Base-by-base conservation (phyloP, 2,113 vertebrate species). In the Periophthalmus modestus region DNA sequence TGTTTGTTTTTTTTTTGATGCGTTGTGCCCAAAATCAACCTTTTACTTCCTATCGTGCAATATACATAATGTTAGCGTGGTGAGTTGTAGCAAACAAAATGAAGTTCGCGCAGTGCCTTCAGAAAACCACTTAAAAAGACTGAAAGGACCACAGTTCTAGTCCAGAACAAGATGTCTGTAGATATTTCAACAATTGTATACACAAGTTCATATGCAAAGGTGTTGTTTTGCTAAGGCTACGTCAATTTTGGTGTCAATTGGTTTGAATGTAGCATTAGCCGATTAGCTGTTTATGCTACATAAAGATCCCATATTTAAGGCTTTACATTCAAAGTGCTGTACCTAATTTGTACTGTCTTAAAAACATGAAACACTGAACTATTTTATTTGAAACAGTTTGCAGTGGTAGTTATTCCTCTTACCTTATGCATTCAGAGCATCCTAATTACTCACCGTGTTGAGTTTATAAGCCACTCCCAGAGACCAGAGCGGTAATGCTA, bases 11-110 rank as follows among this genome's bases (percentile, higher is more conserved):
- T 61, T 61, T 65, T 34, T 65, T 63, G 18, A 65, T 19, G 10
- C 62, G 39, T 19, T 39, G 34, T 65, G 62, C 62, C 62, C 62
- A 19, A 65, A 12, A n/a, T n/a, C 10, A 65, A 19, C 62, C 5
- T 59, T 63, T 63, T 36, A 34, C 33, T 63, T 39, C 34, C 62
- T 39, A 11, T 39, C 39, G 62, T 65, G 62, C 62, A 65, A 65
- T 65, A 65, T 65, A 5, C 62, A 12, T n/a, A 18, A 62, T 14
- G 59, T 34, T 33, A 9, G 59, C 24, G 33, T 33, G 59, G 28
- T 39, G 34, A 65, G 34, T 39, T 39, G 34, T 36, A 65, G 62
- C 34, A 34, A 43, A 65, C 33, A 36, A 63, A 63, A 13, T 43
- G 61, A 59, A 39, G 61, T 63, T 19, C 1, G 62, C 34, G 1